Evolutionary conservation across 2,888 invertebrate genomes (phyloP), one percentile per base, ranked within the genome.

Genomic region (Idaea aversata): DNA sequence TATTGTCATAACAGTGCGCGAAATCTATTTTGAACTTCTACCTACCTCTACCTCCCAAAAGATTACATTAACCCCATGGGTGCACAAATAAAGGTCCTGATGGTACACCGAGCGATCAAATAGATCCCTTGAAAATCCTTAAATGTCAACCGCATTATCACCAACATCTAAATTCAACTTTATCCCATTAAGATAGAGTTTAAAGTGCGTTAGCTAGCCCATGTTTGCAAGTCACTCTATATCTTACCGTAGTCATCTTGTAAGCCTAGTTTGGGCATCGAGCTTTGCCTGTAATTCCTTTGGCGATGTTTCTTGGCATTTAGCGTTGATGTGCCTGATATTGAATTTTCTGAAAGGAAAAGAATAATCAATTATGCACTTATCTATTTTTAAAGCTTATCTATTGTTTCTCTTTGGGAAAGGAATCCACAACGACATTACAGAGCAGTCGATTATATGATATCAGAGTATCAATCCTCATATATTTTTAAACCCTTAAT

Each of bases 191-290:
- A 16, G 61, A 63, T 65, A 59, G 34, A 25, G 16, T 16, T 25
- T 59, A 34, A 59, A 59, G 6, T 59, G 34, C 10, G 15, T 5
- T 59, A 59, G 15, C 58, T 64, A 61, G 59, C 59, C 38, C 60
- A 64, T 67, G 63, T 59, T 59, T 25, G 59, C 34, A 59, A 59
- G 59, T 59, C 59, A 59, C 59, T 47, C 68, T 65, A 64, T 69
- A 67, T 69, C 87, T 86, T 82, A 92, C 92, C 92, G 70, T 91
- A 92, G 74, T 93, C 93, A 70, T 93, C 91, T 72, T 88, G 89
- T 75, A 86, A 79, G 72, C 91, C 90, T 77, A 92, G 83, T 84
- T 93, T 93, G n/a, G 93, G 93, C 88, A 93, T 88, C 15, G 93
- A 93, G 69, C 93, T 93, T 77, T 93, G 93, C 69, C 93, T 87